Percentiles rank a stretch among this genome's conserved stretches.
Conservation (phyloP, 2,113 vertebrate genomes). For the Phalacrocorax carbo region DNA sequence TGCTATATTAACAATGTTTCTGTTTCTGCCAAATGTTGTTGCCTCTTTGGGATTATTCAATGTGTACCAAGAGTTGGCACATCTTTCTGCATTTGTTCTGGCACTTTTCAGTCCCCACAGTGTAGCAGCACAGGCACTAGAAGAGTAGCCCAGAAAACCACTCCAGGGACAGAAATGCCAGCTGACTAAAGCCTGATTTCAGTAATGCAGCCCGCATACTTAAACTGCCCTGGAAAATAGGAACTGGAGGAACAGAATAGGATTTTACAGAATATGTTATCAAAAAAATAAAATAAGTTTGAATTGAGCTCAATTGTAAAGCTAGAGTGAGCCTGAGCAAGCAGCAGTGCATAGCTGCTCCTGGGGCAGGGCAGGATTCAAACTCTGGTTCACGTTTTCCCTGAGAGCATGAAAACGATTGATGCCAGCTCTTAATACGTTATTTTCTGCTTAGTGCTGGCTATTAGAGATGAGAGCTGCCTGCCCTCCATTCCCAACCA, state of each 20-base stretch:
- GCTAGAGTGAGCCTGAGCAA: background rate
- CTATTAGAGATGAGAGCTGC: background rate
- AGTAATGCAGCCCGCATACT: background rate
- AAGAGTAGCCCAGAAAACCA: background rate
- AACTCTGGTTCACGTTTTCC: background rate
- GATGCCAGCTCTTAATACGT: background rate
- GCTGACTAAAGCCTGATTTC: background rate
- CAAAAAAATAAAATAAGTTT: background rate
- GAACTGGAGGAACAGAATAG: background rate
- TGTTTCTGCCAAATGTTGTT: constrained; percentile 27
- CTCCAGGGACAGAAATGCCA: background rate
- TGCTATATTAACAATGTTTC: constrained; percentile 23
- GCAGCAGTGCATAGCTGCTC: background rate
- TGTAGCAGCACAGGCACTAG: background rate
- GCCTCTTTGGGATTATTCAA: background rate
- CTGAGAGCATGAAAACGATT: background rate
- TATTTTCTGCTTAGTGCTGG: background rate
- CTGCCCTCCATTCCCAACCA: background rate
- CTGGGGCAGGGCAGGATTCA: background rate
- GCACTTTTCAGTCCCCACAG: background rate
- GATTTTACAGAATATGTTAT: background rate
- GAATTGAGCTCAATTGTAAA: background rate
- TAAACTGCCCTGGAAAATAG: background rate
- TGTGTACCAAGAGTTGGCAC: constrained; percentile 26
- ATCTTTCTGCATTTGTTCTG: constrained; percentile 37